Evolutionary conservation across 2,888 invertebrate genomes (phyloP).

Genomic region (Quadroppia sp.): DNA sequence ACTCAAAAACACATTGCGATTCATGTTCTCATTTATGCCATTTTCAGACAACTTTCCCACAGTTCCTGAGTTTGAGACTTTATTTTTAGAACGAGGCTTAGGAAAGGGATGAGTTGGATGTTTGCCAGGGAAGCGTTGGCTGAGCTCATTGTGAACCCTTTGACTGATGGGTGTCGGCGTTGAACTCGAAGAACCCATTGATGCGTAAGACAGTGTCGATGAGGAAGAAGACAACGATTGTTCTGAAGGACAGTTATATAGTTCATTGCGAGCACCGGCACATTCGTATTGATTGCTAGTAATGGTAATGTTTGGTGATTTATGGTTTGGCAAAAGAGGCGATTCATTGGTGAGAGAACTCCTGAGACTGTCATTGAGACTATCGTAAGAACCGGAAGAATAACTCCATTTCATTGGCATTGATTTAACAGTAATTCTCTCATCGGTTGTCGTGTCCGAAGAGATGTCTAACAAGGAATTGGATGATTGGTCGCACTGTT

Average conservation of each 20-base stretch:
- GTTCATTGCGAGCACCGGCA: neutral
- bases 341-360: neutral
- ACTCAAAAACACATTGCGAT: neutral
- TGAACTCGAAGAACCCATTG: constrained; percentile 35
- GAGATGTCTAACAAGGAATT: neutral
- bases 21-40: neutral
- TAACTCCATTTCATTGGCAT: constrained; percentile 1
- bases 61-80: neutral
- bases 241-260: constrained; percentile 37
- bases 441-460: neutral
- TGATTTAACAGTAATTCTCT: neutral
- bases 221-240: constrained; percentile 41
- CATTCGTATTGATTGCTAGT: neutral
- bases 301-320: neutral
- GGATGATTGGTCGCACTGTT: neutral
- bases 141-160: no score
- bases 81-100: constrained; percentile 3
- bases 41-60: neutral
- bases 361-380: neutral
- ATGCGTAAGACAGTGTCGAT: constrained; percentile 32
- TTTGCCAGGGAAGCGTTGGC: no score
- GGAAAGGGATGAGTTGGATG: neutral
- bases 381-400: neutral
- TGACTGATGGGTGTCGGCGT: neutral
- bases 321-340: neutral